Conservation (phyloP, 2,797 vertebrate genomes). For the Fringilla coelebs region DNA sequence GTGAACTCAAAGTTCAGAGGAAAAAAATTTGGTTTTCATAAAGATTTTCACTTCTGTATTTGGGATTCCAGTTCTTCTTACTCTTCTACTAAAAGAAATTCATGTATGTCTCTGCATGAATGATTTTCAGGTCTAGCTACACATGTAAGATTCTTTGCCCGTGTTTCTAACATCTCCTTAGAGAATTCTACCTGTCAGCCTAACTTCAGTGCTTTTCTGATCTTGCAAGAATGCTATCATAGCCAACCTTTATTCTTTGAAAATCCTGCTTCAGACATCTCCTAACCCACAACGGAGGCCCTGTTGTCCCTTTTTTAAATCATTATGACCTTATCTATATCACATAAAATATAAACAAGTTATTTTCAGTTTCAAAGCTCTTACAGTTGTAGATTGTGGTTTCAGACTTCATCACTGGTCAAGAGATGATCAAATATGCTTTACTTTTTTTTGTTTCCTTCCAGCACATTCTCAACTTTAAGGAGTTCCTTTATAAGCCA, state of each 20-base stretch:
- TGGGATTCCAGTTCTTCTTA: background rate
- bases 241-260: background rate
- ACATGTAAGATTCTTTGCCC: background rate
- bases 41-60: background rate
- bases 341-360: background rate
- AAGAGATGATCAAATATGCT: background rate
- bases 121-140: background rate
- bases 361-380: background rate
- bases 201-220: background rate
- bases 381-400: background rate
- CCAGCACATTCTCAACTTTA: background rate
- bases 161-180: background rate
- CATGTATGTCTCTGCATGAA: background rate
- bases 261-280: background rate
- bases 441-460: background rate
- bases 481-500: background rate
- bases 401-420: background rate
- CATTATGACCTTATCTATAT: background rate
- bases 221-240: background rate
- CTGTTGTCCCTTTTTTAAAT: background rate
- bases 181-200: background rate
- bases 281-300: fast-evolving
- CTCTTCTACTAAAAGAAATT: background rate
- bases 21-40: background rate
- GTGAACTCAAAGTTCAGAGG: background rate